These are phyloP conservation scores for Pegoplata infirma DNA, from an alignment of 2,888 invertebrate species.

Conservation along the genomic window DNA sequence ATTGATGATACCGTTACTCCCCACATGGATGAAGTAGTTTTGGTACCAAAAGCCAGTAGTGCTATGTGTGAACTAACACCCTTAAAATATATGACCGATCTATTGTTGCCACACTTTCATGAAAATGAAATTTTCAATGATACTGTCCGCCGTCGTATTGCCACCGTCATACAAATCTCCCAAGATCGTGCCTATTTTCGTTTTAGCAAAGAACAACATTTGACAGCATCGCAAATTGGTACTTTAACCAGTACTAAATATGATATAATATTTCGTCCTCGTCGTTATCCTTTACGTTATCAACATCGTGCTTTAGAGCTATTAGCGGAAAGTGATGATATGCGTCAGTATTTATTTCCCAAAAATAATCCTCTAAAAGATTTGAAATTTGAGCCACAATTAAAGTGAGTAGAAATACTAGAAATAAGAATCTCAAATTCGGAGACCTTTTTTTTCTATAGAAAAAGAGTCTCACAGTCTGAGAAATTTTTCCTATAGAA, in stretches of 20 bases:
- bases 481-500: no score
- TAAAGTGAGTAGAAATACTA: conserved; percentile 20
- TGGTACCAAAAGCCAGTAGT: conserved; percentile 66
- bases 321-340: conserved; percentile 50
- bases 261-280: conserved; percentile 68
- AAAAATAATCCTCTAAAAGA: conserved; percentile 24
- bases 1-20: conserved; percentile 66
- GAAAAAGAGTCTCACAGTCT: no score
- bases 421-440: background rate
- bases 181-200: conserved; percentile 60
- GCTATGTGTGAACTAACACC: conserved; percentile 39
- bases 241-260: conserved; percentile 42
- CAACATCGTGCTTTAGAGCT: conserved; percentile 71
- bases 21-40: conserved; percentile 67
- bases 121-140: conserved; percentile 32
- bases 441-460: no score
- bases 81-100: conserved; percentile 55
- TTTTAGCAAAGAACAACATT: conserved; percentile 34
- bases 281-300: conserved; percentile 66
- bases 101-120: conserved; percentile 66
- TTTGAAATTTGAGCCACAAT: background rate
- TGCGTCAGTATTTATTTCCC: conserved; percentile 70
- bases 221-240: background rate
- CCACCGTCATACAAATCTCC: conserved; percentile 64
- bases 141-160: conserved; percentile 59